Evolutionary conservation across 2,888 invertebrate species (phyloP).

Genomic region (Lithosia quadra): DNA sequence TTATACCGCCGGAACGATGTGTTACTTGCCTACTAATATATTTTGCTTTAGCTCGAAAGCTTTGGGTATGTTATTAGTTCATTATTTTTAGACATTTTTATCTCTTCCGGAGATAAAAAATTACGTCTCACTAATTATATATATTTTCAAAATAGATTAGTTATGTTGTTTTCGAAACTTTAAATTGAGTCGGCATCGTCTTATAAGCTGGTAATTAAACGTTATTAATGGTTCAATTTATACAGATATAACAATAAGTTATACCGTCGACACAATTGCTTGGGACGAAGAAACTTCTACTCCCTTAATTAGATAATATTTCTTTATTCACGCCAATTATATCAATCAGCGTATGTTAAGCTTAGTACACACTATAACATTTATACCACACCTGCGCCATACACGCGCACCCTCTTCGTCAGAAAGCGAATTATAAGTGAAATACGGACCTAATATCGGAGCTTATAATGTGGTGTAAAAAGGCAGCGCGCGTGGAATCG

Average conservation of each 20-base stretch:
- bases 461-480: constrained; percentile 73
- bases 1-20: constrained; percentile 84
- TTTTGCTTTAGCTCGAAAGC: constrained; percentile 75
- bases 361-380: constrained; percentile 52
- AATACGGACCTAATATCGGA: constrained; percentile 71
- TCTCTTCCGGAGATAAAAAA: constrained; percentile 80
- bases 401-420: constrained; percentile 60
- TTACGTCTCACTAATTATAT: constrained; percentile 70
- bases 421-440: constrained; percentile 70
- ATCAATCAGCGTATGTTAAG: constrained; percentile 31
- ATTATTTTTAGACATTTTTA: constrained; percentile 83
- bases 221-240: constrained; percentile 61
- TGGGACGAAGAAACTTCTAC: constrained; percentile 16
- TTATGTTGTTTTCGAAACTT: constrained; percentile 54
- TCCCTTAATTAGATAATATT: constrained; percentile 9
- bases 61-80: constrained; percentile 77
- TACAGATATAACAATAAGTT: constrained; percentile 48
- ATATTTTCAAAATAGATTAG: constrained; percentile 59
- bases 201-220: constrained; percentile 60
- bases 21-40: constrained; percentile 85
- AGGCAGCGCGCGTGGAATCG: constrained; percentile 70
- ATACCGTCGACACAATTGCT: constrained; percentile 26
- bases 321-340: constrained; percentile 10
- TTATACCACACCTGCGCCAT: constrained; percentile 50
- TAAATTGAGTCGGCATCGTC: constrained; percentile 56